Evolutionary conservation across 2,113 vertebrate genomes (phyloP).

Genomic region (Lepidothrix coronata): DNA sequence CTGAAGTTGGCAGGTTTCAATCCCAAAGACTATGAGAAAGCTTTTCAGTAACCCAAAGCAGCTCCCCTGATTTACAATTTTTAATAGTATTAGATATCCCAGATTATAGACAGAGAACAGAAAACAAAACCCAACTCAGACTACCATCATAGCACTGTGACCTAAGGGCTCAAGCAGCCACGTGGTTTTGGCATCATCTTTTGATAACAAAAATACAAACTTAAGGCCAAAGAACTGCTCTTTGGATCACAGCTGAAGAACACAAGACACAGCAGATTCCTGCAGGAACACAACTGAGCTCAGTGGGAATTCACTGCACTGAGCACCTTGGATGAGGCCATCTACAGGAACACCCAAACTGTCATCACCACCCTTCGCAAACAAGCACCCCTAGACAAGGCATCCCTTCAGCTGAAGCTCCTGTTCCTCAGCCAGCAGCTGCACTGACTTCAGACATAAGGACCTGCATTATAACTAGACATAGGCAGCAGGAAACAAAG

Average conservation of each 20-base stretch:
- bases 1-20: not conserved
- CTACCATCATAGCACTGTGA: not conserved
- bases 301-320: not conserved
- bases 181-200: not conserved
- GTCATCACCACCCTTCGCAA: not conserved
- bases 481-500: slow-evolving; percentile 56
- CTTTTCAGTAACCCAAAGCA: not conserved
- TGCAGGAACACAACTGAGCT: not conserved
- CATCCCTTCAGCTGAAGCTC: slow-evolving; percentile 29
- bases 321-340: not conserved
- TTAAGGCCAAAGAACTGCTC: not conserved
- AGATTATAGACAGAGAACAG: not conserved
- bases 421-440: slow-evolving; percentile 53
- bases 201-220: not conserved
- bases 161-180: not conserved
- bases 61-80: not conserved
- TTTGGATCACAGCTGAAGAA: not conserved
- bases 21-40: not conserved
- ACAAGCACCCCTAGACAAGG: slow-evolving; percentile 46
- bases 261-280: accelerated
- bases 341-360: not conserved
- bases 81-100: not conserved
- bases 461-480: slow-evolving; percentile 61
- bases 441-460: slow-evolving; percentile 57
- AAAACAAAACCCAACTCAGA: not conserved